A percentile compares a stretch with the other conserved stretches of the same genome.
phyloP scores from a whole-genome alignment of 2,888 invertebrate genomes.

The Agrochola lychnidis region DNA sequence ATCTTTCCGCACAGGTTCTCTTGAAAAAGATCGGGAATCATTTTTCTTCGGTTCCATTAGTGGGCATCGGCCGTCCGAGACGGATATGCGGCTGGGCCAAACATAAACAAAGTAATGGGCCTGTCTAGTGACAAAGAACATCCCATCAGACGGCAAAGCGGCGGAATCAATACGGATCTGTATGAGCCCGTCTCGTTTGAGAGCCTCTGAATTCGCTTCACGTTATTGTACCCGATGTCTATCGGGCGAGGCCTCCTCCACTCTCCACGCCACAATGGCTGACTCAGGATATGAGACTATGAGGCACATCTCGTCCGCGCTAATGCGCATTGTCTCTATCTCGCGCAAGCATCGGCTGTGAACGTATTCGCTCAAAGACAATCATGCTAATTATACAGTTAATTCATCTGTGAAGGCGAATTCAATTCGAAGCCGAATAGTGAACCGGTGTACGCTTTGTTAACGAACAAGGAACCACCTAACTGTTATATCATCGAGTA shows the following conservation, averaged over 20 bases:
- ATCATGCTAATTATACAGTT: slow-evolving; percentile 62
- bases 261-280: slow-evolving; percentile 59
- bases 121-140: slow-evolving; percentile 82
- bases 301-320: slow-evolving; percentile 65
- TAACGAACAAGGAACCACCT: slow-evolving; percentile 10
- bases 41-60: slow-evolving; percentile 84
- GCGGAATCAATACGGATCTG: slow-evolving; percentile 76
- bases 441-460: slow-evolving; percentile 43
- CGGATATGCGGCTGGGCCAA: slow-evolving; percentile 79
- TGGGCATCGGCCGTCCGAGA: slow-evolving; percentile 79
- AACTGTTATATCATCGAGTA: neutral
- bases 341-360: slow-evolving; percentile 45
- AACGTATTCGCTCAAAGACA: slow-evolving; percentile 49
- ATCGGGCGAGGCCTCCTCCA: slow-evolving; percentile 51
- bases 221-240: slow-evolving; percentile 68
- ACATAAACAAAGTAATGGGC: slow-evolving; percentile 85
- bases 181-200: slow-evolving; percentile 53
- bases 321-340: slow-evolving; percentile 60
- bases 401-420: slow-evolving; percentile 58
- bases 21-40: slow-evolving; percentile 78
- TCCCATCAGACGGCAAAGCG: slow-evolving; percentile 77
- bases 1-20: slow-evolving; percentile 70
- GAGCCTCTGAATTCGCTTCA: slow-evolving; percentile 50
- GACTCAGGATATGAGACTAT: slow-evolving; percentile 67
- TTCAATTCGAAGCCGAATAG: slow-evolving; percentile 32